phyloP scores from a whole-genome alignment of 2,113 vertebrate species.

The Phyllostomus discolor region DNA sequence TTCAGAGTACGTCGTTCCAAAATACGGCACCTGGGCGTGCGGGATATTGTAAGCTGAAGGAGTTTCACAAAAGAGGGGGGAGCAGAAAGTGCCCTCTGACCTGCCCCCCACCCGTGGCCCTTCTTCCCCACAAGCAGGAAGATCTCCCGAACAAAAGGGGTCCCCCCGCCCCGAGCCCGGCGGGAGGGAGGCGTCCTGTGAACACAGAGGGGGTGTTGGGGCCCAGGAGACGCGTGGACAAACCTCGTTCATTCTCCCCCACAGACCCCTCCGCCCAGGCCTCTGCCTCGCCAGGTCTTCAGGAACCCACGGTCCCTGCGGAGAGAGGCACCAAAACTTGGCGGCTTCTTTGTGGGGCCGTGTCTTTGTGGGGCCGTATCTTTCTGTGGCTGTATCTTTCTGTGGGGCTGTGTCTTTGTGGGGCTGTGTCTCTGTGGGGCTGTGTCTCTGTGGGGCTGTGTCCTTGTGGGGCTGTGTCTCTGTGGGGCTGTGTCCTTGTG shows the following conservation, averaged over 20 bases:
- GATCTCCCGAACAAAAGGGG: not conserved
- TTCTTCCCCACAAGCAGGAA: not conserved
- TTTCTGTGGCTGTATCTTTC: no score
- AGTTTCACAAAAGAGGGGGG: no score
- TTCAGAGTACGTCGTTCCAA: no score
- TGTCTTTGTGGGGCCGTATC: not conserved
- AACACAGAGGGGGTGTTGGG: not conserved
- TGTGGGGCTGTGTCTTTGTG: no score
- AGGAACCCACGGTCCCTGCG: not conserved
- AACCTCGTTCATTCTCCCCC: not conserved
- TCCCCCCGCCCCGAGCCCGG: not conserved
- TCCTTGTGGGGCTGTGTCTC: no score
- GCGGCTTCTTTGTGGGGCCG: not conserved
- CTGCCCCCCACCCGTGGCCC: no score
- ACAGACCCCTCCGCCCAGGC: not conserved
- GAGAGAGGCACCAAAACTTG: no score
- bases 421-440: no score
- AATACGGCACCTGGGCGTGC: no score
- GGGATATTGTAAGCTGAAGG: not conserved
- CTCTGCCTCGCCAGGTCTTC: not conserved
- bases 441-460: no score
- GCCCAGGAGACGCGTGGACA: not conserved
- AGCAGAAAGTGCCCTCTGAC: not conserved
- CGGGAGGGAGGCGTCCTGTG: not conserved
- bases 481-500: no score